Percentiles rank a stretch among this genome's conserved stretches.
These are phyloP conservation scores for Probosciger aterrimus DNA, from an alignment of 2,113 vertebrate genomes.

Conservation along the genomic window DNA sequence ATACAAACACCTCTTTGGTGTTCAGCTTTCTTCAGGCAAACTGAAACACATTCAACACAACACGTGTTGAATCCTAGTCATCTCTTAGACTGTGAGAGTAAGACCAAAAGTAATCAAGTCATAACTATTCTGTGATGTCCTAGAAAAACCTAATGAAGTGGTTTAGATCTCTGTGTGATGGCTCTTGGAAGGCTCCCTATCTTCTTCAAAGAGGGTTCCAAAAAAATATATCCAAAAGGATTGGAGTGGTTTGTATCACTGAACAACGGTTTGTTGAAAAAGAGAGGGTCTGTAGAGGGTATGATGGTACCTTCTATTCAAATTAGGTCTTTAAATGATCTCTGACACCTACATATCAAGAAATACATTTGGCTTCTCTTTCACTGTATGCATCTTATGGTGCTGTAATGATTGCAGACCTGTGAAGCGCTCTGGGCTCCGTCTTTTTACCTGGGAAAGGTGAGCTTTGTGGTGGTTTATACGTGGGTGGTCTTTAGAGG, in stretches of 20 bases:
- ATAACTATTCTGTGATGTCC: not conserved
- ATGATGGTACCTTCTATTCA: rapidly evolving
- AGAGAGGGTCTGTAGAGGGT: not conserved
- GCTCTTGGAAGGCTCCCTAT: not conserved
- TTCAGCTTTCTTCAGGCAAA: not conserved
- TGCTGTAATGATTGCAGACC: not conserved
- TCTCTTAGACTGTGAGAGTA: not conserved
- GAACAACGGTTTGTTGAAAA: not conserved
- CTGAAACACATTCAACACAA: not conserved
- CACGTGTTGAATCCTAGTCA: not conserved
- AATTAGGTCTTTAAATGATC: not conserved
- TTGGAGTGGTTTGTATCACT: not conserved
- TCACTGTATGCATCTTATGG: not conserved
- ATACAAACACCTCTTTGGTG: not conserved
- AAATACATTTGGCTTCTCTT: not conserved
- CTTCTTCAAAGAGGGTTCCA: not conserved
- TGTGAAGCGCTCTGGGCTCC: not conserved
- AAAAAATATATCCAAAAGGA: not conserved
- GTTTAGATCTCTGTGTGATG: not conserved
- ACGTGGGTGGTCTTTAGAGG: not conserved
- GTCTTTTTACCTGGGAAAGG: not conserved
- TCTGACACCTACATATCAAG: not conserved
- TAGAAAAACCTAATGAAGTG: not conserved
- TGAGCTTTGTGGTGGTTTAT: not conserved
- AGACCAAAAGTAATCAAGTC: not conserved